Evolutionary conservation across 2,113 vertebrate species (phyloP).

Genomic region (Rhea americana): DNA sequence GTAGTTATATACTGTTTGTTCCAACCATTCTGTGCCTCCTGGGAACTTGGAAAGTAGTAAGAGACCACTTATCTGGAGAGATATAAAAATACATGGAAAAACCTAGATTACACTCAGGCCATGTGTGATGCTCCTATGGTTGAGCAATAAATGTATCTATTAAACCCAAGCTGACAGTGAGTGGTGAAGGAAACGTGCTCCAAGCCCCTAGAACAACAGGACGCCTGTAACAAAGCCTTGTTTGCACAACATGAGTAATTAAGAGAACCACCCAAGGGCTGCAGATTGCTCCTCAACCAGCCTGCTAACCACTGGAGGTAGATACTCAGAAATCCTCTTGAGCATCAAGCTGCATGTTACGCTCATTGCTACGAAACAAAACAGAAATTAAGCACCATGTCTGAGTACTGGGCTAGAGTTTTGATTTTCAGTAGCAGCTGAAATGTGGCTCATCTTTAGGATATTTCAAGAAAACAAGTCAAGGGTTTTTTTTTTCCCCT

Average conservation of each 20-base stretch:
- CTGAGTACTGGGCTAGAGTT: not conserved
- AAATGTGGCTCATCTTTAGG: not conserved
- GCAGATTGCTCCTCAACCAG: not conserved
- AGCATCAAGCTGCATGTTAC: not conserved
- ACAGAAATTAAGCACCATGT: not conserved
- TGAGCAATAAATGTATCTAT: not conserved
- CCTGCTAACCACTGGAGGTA: not conserved
- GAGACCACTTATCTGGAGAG: not conserved
- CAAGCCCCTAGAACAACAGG: not conserved
- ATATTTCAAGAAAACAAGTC: not conserved
- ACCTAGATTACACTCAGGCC: fast-evolving
- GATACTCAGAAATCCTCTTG: no score
- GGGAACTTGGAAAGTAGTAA: no score
- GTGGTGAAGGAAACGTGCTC: no score
- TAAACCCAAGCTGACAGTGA: not conserved
- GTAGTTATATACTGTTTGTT: not conserved
- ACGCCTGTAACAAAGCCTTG: not conserved
- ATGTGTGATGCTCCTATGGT: not conserved
- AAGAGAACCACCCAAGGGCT: not conserved
- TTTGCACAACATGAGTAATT: not conserved
- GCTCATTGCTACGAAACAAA: not conserved
- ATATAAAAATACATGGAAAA: fast-evolving
- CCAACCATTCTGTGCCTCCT: not conserved
- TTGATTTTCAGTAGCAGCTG: not conserved
- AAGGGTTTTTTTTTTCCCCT: not conserved